Conservation (phyloP, 2,888 invertebrate species). For the Orchesellides sinensis region DNA sequence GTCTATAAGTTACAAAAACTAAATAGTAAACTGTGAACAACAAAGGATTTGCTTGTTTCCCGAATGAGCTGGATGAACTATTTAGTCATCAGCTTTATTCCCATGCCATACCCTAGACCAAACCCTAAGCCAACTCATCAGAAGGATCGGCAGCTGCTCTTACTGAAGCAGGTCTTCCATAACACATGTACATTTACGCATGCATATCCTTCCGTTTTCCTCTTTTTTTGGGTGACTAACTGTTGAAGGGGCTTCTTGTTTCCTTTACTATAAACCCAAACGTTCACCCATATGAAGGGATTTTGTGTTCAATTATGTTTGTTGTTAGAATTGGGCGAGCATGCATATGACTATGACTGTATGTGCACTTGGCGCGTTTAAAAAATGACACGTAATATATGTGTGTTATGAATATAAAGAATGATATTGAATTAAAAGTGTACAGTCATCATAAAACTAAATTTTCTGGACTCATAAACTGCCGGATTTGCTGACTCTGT, state of each 20-base stretch:
- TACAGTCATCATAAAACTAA: not conserved
- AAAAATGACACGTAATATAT: too few species aligned
- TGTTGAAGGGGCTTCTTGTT: slow-evolving; percentile 58
- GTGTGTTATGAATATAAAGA: slow-evolving; percentile 19
- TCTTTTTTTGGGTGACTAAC: slow-evolving; percentile 59
- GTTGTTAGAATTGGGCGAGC: not conserved
- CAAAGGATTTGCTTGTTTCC: slow-evolving; percentile 38
- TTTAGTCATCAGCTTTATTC: slow-evolving; percentile 53
- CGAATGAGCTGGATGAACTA: slow-evolving; percentile 36
- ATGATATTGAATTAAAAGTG: too few species aligned
- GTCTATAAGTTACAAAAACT: slow-evolving; percentile 13
- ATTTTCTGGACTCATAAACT: too few species aligned
- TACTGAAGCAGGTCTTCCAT: slow-evolving; percentile 28
- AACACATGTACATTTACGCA: slow-evolving; percentile 30
- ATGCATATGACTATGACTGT: slow-evolving; percentile 36
- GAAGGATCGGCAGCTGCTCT: slow-evolving; percentile 55
- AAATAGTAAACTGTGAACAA: slow-evolving; percentile 18
- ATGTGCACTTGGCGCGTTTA: slow-evolving; percentile 1
- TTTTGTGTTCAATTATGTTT: slow-evolving; percentile 13
- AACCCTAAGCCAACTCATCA: slow-evolving; percentile 42
- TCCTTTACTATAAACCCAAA: slow-evolving; percentile 27
- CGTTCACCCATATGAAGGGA: slow-evolving; percentile 20
- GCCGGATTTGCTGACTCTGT: too few species aligned
- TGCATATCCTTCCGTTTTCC: slow-evolving; percentile 61
- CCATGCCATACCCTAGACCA: slow-evolving; percentile 3